Base-by-base conservation (phyloP, 2,888 invertebrate genomes). In the Cartodere bifasciata region DNA sequence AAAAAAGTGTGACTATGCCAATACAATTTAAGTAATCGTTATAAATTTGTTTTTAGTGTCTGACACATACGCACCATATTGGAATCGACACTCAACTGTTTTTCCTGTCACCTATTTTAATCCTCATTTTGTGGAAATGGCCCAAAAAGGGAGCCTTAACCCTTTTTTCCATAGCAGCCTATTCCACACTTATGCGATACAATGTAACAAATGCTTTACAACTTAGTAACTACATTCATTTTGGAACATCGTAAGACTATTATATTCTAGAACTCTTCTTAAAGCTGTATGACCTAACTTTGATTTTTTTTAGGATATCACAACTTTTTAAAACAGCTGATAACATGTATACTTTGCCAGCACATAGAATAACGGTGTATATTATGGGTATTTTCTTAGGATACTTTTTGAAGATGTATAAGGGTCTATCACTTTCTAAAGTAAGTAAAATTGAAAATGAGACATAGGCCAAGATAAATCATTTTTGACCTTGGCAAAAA, bases 31-130 rank as follows among this genome's bases (percentile, higher is more conserved):
- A 16, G 10, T 13, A n/a, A 3, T 25, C 12, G 21, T 32, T 32
- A 22, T 34, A 17, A 29, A 3, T 13, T 31, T 31, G 22, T 36
- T 63, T 60, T 34, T 49, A 75, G 74, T 78, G 77, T 46, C 56
- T 78, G 13, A 77, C 76, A 1, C 77, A 78, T 41, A 78, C 78
- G 0, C 78, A 78, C 52, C 78, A 78, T 47, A 47, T 77, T 28
- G 77, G 77, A 17, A 78, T 78, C 37, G 78, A 78, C 45, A 77
- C 75, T 1, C 75, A 78, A 53, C 52, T 78, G 13, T 78, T 77
- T 47, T 60, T 68, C 1, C 45, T 70, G 11, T 72, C 76, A 2
- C 77, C 77, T 0, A 43, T 75, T 4, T 55, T 76, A 46, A 65
- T 75, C 3, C 55, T 64, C 24, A 31, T 63, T 2, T 46, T 78